Evolutionary conservation across 2,888 invertebrate genomes (phyloP).

Genomic region (Machimus atricapillus): DNA sequence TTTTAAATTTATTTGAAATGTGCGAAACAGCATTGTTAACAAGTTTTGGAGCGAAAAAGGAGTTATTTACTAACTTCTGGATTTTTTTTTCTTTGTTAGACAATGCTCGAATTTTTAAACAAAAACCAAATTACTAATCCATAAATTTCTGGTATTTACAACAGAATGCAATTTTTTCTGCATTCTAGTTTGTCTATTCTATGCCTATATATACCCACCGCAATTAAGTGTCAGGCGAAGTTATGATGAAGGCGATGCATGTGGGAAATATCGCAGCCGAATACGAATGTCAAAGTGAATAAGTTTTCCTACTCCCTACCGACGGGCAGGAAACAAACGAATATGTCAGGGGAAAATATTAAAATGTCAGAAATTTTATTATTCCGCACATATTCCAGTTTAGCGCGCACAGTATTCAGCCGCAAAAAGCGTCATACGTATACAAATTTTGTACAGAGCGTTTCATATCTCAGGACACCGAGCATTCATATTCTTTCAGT

Average conservation of each 20-base stretch:
- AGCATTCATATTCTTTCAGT: slow-evolving; percentile 20
- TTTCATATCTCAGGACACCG: not conserved
- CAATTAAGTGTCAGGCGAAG: slow-evolving; percentile 18
- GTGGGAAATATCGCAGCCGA: slow-evolving; percentile 17
- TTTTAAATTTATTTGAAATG: not conserved
- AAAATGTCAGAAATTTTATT: slow-evolving; percentile 43
- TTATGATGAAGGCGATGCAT: not conserved
- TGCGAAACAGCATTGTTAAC: not conserved
- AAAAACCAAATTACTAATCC: not conserved
- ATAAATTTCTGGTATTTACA: not conserved
- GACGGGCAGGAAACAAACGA: slow-evolving; percentile 36
- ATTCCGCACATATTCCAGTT: slow-evolving; percentile 35
- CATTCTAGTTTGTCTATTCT: too few relatives aligned
- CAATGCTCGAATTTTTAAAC: not conserved
- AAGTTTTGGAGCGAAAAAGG: not conserved
- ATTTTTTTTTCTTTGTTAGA: not conserved
- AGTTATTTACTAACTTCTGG: not conserved
- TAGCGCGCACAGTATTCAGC: not conserved
- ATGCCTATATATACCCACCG: too few relatives aligned
- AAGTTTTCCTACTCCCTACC: slow-evolving; percentile 18
- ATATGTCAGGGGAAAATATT: slow-evolving; percentile 39
- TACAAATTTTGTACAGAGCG: not conserved
- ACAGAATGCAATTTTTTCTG: not conserved
- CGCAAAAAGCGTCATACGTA: not conserved
- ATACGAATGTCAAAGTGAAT: slow-evolving; percentile 25